Conservation (phyloP, 2,113 vertebrate species). For the Bos javanicus region DNA sequence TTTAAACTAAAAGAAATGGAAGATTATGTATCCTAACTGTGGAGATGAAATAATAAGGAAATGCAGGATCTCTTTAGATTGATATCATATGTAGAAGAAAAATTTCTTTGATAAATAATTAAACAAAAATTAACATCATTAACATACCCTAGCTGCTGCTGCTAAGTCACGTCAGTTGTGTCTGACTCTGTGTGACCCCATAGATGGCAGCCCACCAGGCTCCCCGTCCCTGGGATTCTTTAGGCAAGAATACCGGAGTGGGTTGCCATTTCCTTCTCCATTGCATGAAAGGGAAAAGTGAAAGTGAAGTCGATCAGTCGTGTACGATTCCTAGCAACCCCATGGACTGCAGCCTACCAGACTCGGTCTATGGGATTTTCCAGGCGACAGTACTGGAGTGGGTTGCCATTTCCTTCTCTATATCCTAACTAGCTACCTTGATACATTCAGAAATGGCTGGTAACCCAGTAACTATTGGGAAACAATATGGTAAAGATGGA, state of each 20-base stretch:
- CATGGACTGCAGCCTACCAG: background rate
- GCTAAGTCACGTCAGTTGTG: background rate
- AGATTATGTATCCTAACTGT: background rate
- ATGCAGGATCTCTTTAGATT: background rate
- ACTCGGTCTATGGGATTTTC: background rate
- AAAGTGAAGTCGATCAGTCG: background rate
- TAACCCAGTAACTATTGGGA: background rate
- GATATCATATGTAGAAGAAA: background rate
- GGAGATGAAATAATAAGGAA: background rate
- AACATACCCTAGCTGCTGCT: background rate
- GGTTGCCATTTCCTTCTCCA: background rate
- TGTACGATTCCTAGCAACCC: fast-evolving
- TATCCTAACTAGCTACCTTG: background rate
- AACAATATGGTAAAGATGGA: background rate
- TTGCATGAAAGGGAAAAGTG: background rate
- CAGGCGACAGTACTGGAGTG: background rate
- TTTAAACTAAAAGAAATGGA: background rate
- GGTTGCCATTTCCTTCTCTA: background rate
- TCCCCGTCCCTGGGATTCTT: background rate
- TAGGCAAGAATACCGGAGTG: background rate
- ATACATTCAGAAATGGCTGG: background rate
- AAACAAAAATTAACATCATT: background rate
- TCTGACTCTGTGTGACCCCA: background rate
- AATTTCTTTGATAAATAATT: background rate
- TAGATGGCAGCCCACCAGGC: background rate